Conservation (phyloP, 2,113 vertebrate species). For the Spermophilus dauricus region DNA sequence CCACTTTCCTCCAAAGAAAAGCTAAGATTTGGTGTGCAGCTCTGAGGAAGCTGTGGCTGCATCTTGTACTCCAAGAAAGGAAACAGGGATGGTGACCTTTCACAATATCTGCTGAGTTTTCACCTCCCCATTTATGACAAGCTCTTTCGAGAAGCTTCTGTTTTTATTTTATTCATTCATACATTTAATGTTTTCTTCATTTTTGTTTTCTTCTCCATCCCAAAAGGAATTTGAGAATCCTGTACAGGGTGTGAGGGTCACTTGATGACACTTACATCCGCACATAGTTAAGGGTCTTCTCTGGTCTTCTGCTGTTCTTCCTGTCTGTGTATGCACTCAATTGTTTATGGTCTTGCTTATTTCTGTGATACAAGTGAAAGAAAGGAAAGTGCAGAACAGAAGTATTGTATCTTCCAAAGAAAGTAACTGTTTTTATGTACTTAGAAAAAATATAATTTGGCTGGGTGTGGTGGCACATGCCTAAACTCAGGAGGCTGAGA, state of each 20-base stretch:
- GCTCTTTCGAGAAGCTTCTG: neutral
- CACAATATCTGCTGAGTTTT: neutral
- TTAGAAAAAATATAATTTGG: neutral
- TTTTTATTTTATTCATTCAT: neutral
- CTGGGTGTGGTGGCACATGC: no score
- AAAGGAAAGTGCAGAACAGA: neutral
- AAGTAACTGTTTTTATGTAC: neutral
- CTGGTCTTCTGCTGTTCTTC: neutral
- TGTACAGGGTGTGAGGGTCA: fast-evolving
- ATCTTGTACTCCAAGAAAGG: neutral
- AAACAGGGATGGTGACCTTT: neutral
- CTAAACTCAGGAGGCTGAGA: no score
- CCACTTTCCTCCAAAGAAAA: neutral
- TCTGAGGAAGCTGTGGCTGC: neutral
- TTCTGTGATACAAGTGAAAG: neutral
- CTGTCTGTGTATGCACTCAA: fast-evolving
- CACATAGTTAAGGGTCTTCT: neutral
- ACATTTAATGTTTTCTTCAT: neutral
- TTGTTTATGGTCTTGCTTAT: fast-evolving
- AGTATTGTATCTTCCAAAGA: neutral
- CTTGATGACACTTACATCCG: fast-evolving
- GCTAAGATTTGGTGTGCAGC: neutral
- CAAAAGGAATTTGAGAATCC: neutral
- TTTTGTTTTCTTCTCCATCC: neutral
- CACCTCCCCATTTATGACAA: neutral